Evolutionary conservation across 2,113 vertebrate genomes (phyloP), one percentile per base, ranked within the genome.

Genomic region (Thomomys bottae): DNA sequence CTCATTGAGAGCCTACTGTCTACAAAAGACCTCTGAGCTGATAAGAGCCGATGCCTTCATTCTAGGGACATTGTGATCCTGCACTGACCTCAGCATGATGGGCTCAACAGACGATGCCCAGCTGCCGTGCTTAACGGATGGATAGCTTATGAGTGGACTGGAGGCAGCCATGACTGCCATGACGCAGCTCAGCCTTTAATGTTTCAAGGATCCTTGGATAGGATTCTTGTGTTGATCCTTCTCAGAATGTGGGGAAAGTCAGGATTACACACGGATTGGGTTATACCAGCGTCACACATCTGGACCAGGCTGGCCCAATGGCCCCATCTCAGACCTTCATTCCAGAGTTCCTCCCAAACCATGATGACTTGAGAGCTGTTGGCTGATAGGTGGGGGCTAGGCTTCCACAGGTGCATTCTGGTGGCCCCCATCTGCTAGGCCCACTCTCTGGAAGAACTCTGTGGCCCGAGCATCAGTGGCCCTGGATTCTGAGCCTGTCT

Each of bases 1-100:
- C 10, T 18, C 21, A 18, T 0, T 2, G 32, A 38, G 0, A 14
- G 9, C 67, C 42, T 30, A 3, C 38, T 32, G 1, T 30, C 42
- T 21, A 4, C 30, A 4, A 20, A 11, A n/a, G 26, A 71, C 17
- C 45, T 80, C 79, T 15, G 7, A 38, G 24, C 10, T 68, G 11
- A 49, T 21, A 18, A 18, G 49, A 54, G 49, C 14, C 18, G 49
- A 17, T 54, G 49, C 14, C 49, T 54, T 12, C 59, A 26, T 40
- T 64, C 15, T 64, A 72, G 5, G 30, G 6, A 0, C 8, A 18
- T 45, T 7, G 36, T 0, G 11, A 24, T 5, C 1, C 45, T 64
- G 45, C 21, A 34, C 1, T 6, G 18, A 8, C 40, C 36, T 6
- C 24, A 54, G 18, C 49, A 54, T 18, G 49, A 54, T 54, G 49